Percentiles rank a stretch among this genome's conserved stretches.
Evolutionary conservation across 2,888 invertebrate species (phyloP).

Genomic region (Apamea crenata): DNA sequence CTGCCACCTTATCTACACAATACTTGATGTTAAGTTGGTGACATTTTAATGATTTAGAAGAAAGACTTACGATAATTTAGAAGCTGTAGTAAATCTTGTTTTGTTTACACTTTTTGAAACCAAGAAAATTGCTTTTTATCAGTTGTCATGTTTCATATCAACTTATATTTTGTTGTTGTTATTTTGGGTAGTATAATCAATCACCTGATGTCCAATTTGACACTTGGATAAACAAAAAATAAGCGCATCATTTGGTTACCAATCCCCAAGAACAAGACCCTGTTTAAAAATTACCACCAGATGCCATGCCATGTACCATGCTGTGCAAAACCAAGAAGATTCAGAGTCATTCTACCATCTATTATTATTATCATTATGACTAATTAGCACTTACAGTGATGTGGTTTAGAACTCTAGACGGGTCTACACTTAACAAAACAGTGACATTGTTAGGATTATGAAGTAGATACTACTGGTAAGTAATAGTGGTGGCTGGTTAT

Average conservation of each 20-base stretch:
- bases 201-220: neutral
- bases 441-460: conserved; percentile 3
- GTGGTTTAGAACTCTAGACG: neutral
- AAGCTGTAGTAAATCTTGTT: neutral
- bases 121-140: neutral
- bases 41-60: neutral
- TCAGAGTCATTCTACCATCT: neutral
- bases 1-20: neutral
- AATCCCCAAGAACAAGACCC: neutral
- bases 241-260: neutral
- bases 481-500: conserved; percentile 11
- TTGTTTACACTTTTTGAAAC: neutral
- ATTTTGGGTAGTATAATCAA: neutral
- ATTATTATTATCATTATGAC: neutral
- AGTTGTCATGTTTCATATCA: neutral
- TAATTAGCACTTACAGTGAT: neutral
- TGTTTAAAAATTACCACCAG: neutral
- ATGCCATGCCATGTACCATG: neutral
- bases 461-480: neutral
- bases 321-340: neutral
- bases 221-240: neutral
- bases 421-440: neutral
- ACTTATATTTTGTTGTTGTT: conserved; percentile 12
- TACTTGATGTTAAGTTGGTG: neutral
- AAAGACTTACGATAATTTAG: neutral